Evolutionary conservation across 2,113 vertebrate genomes (phyloP), one percentile per base, ranked within the genome.

Genomic region (Datnioides undecimradiatus): DNA sequence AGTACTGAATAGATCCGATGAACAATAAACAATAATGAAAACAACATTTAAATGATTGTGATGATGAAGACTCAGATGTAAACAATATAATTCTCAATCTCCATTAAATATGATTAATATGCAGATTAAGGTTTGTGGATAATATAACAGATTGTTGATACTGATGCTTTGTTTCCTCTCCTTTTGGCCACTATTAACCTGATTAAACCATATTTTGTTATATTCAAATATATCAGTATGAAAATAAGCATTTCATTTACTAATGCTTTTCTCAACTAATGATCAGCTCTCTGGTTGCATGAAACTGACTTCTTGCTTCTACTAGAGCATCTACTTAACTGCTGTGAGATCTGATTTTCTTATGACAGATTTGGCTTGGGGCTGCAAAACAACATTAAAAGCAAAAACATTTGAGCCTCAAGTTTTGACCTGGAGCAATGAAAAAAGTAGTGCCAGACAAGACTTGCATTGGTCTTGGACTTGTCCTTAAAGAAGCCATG

Each of bases 41-140:
- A n/a, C 41, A 48, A 7, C 62, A 66, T 41, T 66, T 49, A 29
- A 31, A 34, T 34, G 19, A 62, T 46, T n/a, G 25, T 63, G 12
- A 70, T 60, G 57, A 54, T 23, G 19, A 25, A 40, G 65, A 52
- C 5, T 17, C 4, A 23, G 8, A 45, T 72, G 17, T 33, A 17
- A 33, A 23, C 40, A 33, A 34, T 21, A 21, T 21, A 27, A 64
- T 64, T 41, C 58, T 57, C 70, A 38, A 6, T 60, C 9, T 25
- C 9, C 52, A 68, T 59, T 57, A 45, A 41, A 60, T 2, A 45
- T 52, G 23, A 62, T 68, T 21, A 45, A 8, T 62, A 25, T 8
- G 7, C 46, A 54, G 36, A 73, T 80, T 41, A 58, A 33, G 46
- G 43, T 33, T 41, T 52, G 41, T 59, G 25, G 31, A 49, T 34